Base-by-base conservation (phyloP, 2,113 vertebrate species). In the Ammodytes dubius region DNA sequence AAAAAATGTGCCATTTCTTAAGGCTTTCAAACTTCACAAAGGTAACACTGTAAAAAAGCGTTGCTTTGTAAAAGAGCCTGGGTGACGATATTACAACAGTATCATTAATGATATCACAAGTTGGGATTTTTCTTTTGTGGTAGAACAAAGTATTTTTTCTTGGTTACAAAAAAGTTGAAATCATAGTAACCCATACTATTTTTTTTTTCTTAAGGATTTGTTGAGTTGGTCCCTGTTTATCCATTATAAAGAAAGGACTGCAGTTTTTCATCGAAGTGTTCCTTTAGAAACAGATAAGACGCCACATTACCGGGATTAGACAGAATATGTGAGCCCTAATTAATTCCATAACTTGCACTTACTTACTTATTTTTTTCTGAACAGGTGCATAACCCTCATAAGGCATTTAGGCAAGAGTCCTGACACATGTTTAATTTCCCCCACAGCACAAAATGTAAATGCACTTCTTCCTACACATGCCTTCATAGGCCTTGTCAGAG, bases 1-100 rank as follows among this genome's bases (percentile, higher is more conserved):
- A 75, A 90, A 91, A 91, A 90, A 84, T 60, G 74, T 88, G 89
- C 86, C 87, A 70, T 73, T 83, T 85, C 91, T 89, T 91, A 92
- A 92, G 89, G 87, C 88, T 85, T 81, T 81, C 64, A 85, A 63
- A 87, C 71, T 82, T 89, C 70, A 85, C 87, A 68, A 87, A 67
- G 70, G 85, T 85, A 92, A 90, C 89, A 91, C 79, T 87, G 87
- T 92, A 90, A 52, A 93, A 89, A 87, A 72, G 15, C 74, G 87
- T 77, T 82, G 71, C 86, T 88, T 69, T 83, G 67, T 78, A 89
- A 89, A 90, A 88, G 75, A 83, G 70, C 45, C 87, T 69, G 35
- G 72, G 72, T 76, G 78, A 85, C 65, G 85, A 85, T 89, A 74
- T 80, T 67, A 82, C 69, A 71, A 79, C 61, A 68, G 66, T 75